phyloP scores from a whole-genome alignment of 2,888 invertebrate species.

The Junonia oenone region DNA sequence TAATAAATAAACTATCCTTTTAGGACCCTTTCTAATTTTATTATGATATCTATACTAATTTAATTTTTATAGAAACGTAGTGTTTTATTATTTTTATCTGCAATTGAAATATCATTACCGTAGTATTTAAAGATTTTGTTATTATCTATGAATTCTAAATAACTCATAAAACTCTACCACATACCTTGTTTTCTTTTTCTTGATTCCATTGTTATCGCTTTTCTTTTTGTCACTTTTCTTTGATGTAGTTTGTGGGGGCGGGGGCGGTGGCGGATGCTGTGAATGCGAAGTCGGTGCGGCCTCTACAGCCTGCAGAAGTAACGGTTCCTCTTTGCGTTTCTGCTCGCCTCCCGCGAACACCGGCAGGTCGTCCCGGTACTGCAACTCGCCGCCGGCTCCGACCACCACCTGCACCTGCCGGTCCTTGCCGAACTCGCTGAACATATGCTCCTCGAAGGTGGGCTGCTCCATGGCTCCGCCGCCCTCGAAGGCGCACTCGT shows the following conservation, averaged over 20 bases:
- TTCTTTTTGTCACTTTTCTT: conserved; percentile 90
- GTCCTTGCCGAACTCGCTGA: conserved; percentile 85
- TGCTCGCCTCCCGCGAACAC: conserved; percentile 48
- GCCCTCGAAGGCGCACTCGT: conserved; percentile 67
- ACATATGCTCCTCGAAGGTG: conserved; percentile 88
- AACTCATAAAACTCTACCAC: conserved; percentile 14
- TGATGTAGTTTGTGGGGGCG: conserved; percentile 68
- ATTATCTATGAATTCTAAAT: not conserved
- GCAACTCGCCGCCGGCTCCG: conserved; percentile 71
- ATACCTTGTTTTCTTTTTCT: conserved; percentile 95
- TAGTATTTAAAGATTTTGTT: not conserved
- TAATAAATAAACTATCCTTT: no score
- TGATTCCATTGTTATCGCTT: conserved; percentile 90
- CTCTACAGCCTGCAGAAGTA: conserved; percentile 60
- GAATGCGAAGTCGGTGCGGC: conserved; percentile 48
- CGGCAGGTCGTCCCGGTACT: conserved; percentile 69
- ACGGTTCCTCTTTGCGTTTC: conserved; percentile 67
- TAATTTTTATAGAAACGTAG: no score
- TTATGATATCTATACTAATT: no score
- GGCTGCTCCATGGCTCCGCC: conserved; percentile 81
- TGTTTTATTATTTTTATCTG: no score
- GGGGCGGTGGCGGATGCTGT: conserved; percentile 49
- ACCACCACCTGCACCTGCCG: conserved; percentile 72
- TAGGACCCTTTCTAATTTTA: no score
- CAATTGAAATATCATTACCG: no score